phyloP scores from a whole-genome alignment of 30 jellyfish, hydroid and myxozoan genomes.

The Turritopsis rubra region DNA sequence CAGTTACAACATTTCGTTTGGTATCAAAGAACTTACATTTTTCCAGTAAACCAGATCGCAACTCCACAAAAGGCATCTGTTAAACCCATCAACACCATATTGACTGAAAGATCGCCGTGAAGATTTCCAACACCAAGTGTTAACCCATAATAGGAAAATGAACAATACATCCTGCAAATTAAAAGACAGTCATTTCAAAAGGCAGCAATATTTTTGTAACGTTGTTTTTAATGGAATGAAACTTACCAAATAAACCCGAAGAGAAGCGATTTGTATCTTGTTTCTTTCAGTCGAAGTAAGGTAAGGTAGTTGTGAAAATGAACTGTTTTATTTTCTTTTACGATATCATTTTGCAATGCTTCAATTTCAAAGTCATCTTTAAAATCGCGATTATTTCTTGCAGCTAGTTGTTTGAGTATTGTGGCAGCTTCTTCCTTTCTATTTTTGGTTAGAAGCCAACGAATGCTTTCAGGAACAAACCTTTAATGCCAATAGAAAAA shows the following conservation, averaged over 20 bases:
- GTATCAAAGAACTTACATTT: not conserved
- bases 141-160: slow-evolving; percentile 9
- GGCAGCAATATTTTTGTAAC: not conserved
- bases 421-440: not conserved
- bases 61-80: not conserved
- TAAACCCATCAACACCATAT: slow-evolving; percentile 12
- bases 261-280: not conserved
- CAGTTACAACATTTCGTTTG: no score
- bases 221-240: not conserved
- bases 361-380: not conserved
- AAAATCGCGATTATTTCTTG: not conserved
- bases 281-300: not conserved
- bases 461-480: not conserved
- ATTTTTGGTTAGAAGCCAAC: not conserved
- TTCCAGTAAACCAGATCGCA: not conserved
- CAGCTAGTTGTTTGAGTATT: not conserved
- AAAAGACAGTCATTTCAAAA: not conserved
- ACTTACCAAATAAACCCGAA: not conserved
- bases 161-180: slow-evolving; percentile 14
- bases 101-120: not conserved
- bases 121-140: slow-evolving; percentile 13
- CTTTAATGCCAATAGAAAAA: not conserved
- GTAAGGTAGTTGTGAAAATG: not conserved
- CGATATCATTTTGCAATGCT: not conserved
- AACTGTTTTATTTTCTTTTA: not conserved